Conservation (phyloP, 1,140 invertebrate species). For the Elymnias hypermnestra region DNA sequence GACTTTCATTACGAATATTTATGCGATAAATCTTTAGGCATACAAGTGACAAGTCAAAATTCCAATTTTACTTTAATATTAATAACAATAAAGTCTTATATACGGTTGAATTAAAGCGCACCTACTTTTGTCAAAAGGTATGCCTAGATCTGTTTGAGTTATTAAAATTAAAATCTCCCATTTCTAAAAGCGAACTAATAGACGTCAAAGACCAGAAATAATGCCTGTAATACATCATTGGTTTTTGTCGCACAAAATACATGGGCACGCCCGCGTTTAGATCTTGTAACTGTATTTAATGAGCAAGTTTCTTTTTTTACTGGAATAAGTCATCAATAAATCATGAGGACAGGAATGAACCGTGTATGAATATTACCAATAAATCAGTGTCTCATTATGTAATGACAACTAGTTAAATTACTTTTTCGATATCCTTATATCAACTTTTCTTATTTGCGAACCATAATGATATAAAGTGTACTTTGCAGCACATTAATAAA, state of each 20-base stretch:
- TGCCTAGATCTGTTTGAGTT: background rate
- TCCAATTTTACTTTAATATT: no score
- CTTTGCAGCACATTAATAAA: no score
- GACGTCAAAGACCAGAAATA: constrained; percentile 22
- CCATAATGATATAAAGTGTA: background rate
- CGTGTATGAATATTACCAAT: constrained; percentile 27
- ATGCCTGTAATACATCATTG: constrained; percentile 49
- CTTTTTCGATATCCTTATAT: no score
- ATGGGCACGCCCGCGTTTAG: constrained; percentile 36
- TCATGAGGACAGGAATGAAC: constrained; percentile 27
- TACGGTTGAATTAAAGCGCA: no score
- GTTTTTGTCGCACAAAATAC: constrained; percentile 50
- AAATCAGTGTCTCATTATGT: constrained; percentile 35
- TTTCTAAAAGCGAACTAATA: constrained; percentile 2
- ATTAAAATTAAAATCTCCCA: background rate
- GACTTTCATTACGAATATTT: no score
- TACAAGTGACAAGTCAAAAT: no score
- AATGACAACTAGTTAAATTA: constrained; percentile 2
- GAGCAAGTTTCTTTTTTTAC: constrained; percentile 26
- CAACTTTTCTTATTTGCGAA: background rate
- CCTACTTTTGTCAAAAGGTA: background rate
- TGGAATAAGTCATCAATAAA: constrained; percentile 27
- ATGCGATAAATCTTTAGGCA: no score
- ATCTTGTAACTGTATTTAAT: constrained; percentile 44
- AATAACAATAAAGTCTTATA: no score